Percentiles rank a stretch among this genome's conserved stretches.
Evolutionary conservation across 2,113 vertebrate species (phyloP).

Genomic region (Catharus fuscescens): DNA sequence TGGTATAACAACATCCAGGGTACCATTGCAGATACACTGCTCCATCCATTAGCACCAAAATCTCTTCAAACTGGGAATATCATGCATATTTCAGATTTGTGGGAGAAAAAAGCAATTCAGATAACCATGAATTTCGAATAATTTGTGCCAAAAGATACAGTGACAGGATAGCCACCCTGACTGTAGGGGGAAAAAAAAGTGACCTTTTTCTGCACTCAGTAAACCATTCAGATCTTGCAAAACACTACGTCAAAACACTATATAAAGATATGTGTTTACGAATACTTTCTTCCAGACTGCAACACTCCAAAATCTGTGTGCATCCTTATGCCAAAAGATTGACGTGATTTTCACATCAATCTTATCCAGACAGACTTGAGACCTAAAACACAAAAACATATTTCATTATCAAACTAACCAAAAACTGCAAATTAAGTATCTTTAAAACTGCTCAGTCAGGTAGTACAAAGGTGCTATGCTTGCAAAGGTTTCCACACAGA

Average conservation of each 20-base stretch:
- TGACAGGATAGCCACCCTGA: background rate
- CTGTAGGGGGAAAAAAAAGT: background rate
- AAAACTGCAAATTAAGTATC: constrained; percentile 77
- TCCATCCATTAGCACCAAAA: background rate
- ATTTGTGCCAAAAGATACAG: background rate
- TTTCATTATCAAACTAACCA: constrained; percentile 62
- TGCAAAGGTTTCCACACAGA: constrained; percentile 74
- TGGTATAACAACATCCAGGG: background rate
- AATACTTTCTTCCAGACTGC: constrained; percentile 32
- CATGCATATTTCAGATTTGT: background rate
- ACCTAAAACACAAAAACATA: background rate
- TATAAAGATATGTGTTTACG: background rate
- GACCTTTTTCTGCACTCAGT: background rate
- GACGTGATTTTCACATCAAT: background rate
- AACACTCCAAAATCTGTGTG: background rate
- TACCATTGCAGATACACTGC: background rate
- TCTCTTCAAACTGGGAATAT: background rate
- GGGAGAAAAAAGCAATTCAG: background rate
- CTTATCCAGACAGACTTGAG: background rate
- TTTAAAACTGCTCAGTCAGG: constrained; percentile 77
- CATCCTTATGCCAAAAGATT: background rate
- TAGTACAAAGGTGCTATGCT: constrained; percentile 77
- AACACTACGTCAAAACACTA: background rate
- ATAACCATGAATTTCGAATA: background rate
- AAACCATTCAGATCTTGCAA: background rate